A percentile compares a stretch with the other conserved stretches of the same genome.
phyloP scores from a whole-genome alignment of 1,140 invertebrate species.

The Heliconius congener region DNA sequence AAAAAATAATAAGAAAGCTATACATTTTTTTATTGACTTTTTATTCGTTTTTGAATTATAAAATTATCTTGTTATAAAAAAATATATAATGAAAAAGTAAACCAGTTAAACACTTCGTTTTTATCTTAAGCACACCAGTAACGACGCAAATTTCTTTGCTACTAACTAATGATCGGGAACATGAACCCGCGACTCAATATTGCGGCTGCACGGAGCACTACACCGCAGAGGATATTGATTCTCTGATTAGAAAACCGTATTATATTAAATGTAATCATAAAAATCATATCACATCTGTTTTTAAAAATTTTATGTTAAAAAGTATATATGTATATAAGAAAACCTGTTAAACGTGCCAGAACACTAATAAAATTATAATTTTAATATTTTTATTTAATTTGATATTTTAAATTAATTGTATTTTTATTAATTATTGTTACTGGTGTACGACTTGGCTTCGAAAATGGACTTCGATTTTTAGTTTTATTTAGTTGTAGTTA shows the following conservation, averaged over 20 bases:
- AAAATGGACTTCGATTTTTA: conserved; percentile 44
- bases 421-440: conserved; percentile 4
- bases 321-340: no score
- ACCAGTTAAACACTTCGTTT: background rate
- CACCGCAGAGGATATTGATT: conserved; percentile 46
- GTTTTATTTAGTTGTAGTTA: conserved; percentile 34
- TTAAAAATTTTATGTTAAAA: no score
- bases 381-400: background rate
- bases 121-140: background rate
- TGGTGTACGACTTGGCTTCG: conserved; percentile 40
- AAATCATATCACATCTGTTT: background rate
- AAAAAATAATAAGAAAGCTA: no score
- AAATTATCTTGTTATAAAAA: no score
- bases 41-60: no score
- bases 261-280: conserved; percentile 41
- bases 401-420: background rate
- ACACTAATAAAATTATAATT: background rate
- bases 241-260: conserved; percentile 54
- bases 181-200: background rate
- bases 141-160: background rate
- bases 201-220: background rate
- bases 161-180: background rate
- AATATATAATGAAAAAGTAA: no score
- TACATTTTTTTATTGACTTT: no score
- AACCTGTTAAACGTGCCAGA: no score